A percentile compares a stretch with the other conserved stretches of the same genome.
phyloP scores from a whole-genome alignment of 2,113 vertebrate species.

The Scomber colias region DNA sequence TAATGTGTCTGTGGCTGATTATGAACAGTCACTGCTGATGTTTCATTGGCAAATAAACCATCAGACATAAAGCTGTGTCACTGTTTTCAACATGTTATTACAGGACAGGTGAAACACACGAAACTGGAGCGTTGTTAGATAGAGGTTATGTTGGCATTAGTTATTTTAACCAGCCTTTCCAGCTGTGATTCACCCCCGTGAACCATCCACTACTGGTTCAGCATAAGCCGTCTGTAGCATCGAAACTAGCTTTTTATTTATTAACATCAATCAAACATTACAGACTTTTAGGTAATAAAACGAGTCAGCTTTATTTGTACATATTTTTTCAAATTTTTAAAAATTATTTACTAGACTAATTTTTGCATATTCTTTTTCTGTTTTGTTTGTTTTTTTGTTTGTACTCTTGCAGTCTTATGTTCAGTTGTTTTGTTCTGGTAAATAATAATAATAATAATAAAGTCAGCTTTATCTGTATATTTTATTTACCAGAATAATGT shows the following conservation, averaged over 20 bases:
- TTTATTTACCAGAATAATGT: too few relatives aligned
- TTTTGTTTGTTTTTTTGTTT: too few relatives aligned
- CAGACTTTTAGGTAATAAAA: too few relatives aligned
- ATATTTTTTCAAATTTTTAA: too few relatives aligned
- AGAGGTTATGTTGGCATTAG: slow-evolving; percentile 7
- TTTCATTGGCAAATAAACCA: slow-evolving; percentile 22
- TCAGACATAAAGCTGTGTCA: background rate
- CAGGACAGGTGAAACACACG: background rate
- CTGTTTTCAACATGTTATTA: background rate
- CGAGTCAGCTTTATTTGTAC: too few relatives aligned
- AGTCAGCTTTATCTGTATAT: background rate
- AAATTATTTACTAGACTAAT: too few relatives aligned
- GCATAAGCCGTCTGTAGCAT: background rate
- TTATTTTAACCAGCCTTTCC: slow-evolving; percentile 11
- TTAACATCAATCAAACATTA: background rate
- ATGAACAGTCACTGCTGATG: slow-evolving; percentile 27
- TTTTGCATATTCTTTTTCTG: too few relatives aligned
- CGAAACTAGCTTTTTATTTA: background rate
- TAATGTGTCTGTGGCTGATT: slow-evolving; percentile 42
- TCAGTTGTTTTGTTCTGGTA: slow-evolving; percentile 11
- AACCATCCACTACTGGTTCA: background rate
- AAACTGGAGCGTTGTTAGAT: background rate
- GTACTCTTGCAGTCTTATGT: too few relatives aligned
- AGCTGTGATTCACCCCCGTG: slow-evolving; percentile 1
- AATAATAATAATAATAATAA: too few relatives aligned